These are phyloP conservation scores for Dynastes hyllus DNA, from an alignment of 2,888 invertebrate genomes.

Conservation along the genomic window DNA sequence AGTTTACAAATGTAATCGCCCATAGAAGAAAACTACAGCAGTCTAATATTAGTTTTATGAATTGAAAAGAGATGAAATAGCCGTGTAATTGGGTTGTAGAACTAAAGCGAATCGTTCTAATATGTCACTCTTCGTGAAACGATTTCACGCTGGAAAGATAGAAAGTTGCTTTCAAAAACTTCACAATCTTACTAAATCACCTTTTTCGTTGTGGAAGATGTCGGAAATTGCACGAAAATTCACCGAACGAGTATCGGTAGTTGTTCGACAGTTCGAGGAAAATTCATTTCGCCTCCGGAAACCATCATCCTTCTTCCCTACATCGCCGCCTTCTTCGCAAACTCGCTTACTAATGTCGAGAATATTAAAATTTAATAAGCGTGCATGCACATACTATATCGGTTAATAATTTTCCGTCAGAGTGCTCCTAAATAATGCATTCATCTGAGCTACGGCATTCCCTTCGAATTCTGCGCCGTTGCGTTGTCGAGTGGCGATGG, in stretches of 20 bases:
- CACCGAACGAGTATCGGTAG: conserved; percentile 5
- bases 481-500: conserved; percentile 2
- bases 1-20: too few species aligned
- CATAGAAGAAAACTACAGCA: too few species aligned
- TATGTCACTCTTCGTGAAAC: too few species aligned
- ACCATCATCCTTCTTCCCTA: too few species aligned
- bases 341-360: neutral
- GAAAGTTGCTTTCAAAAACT: neutral
- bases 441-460: neutral
- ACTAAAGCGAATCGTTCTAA: too few species aligned
- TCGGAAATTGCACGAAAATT: conserved; percentile 25
- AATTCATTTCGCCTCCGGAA: conserved; percentile 9
- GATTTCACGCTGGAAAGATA: neutral
- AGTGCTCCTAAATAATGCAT: conserved; percentile 30
- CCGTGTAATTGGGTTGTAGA: too few species aligned
- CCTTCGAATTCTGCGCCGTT: neutral
- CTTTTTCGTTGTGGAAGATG: neutral
- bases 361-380: conserved; percentile 32
- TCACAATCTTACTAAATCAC: conserved; percentile 7
- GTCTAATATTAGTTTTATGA: too few species aligned
- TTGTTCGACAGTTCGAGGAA: conserved; percentile 22
- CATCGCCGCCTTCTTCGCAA: neutral
- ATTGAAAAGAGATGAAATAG: too few species aligned
- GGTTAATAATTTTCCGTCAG: conserved; percentile 31
- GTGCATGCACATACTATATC: conserved; percentile 14